phyloP scores from a whole-genome alignment of 2,797 vertebrate species.

The Lutjanus campechanus region DNA sequence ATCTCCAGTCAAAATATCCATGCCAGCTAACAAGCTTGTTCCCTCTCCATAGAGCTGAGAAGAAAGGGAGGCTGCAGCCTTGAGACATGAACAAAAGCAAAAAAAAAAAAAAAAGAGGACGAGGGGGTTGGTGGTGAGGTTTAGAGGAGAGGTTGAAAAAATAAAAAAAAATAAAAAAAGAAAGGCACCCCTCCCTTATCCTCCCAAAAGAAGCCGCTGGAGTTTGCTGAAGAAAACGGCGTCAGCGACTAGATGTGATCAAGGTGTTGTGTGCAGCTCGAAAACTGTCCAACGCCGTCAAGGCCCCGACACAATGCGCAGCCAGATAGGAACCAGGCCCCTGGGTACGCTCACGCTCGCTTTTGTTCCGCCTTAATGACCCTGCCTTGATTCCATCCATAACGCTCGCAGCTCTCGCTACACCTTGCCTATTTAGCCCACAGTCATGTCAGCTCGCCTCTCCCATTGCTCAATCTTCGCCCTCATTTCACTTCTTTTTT shows the following conservation, averaged over 20 bases:
- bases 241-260: slow-evolving; percentile 88
- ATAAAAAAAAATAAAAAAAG: slow-evolving; percentile 61
- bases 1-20: slow-evolving; percentile 96
- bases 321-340: slow-evolving; percentile 75
- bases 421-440: slow-evolving; percentile 88
- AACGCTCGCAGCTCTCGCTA: slow-evolving; percentile 72
- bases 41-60: slow-evolving; percentile 89
- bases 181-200: background rate
- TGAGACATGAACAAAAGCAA: slow-evolving; percentile 88
- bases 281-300: slow-evolving; percentile 69
- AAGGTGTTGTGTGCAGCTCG: slow-evolving; percentile 87
- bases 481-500: slow-evolving; percentile 77
- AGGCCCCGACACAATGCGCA: slow-evolving; percentile 50
- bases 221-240: slow-evolving; percentile 93
- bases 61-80: slow-evolving; percentile 92
- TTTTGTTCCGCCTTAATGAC: slow-evolving; percentile 89
- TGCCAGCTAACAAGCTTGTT: slow-evolving; percentile 98
- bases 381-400: slow-evolving; percentile 79
- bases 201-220: slow-evolving; percentile 77
- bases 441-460: slow-evolving; percentile 75
- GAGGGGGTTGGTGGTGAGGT: slow-evolving; percentile 76
- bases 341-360: slow-evolving; percentile 73
- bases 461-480: slow-evolving; percentile 78
- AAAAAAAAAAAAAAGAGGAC: slow-evolving; percentile 66
- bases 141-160: slow-evolving; percentile 72